phyloP scores from a whole-genome alignment of 2,113 vertebrate species.

The Oenanthe oenanthe region DNA sequence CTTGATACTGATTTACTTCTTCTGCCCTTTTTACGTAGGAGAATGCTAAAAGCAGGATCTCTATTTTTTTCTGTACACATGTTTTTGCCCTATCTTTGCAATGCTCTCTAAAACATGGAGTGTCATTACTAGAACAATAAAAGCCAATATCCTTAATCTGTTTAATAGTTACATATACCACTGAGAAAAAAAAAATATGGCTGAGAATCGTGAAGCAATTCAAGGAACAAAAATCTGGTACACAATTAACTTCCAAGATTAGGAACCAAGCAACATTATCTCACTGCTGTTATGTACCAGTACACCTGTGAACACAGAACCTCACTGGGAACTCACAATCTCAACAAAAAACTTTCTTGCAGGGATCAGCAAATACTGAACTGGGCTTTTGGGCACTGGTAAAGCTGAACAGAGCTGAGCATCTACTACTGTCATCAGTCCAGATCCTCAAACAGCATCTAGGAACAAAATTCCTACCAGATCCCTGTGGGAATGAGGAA shows the following conservation, averaged over 20 bases:
- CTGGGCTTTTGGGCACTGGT: background rate
- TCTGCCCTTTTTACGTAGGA: background rate
- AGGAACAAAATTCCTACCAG: background rate
- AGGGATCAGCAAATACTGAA: background rate
- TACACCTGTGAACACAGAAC: background rate
- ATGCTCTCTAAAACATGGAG: background rate
- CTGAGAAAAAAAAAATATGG: background rate
- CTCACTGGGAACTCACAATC: fast-evolving
- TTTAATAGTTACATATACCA: background rate
- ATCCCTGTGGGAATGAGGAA: background rate
- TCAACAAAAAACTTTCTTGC: background rate
- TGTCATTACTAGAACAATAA: background rate
- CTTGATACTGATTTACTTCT: background rate
- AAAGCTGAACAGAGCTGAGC: background rate
- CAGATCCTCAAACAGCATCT: background rate
- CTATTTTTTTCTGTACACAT: background rate
- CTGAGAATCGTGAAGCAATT: background rate
- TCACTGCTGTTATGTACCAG: background rate
- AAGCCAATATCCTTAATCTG: background rate
- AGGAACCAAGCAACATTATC: background rate
- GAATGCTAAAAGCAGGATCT: background rate
- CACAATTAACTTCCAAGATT: background rate
- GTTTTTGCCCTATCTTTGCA: background rate
- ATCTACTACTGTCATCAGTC: background rate
- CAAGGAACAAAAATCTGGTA: background rate